These are phyloP conservation scores for Leucophenga varia DNA, from an alignment of 1,140 invertebrate species.

Conservation along the genomic window DNA sequence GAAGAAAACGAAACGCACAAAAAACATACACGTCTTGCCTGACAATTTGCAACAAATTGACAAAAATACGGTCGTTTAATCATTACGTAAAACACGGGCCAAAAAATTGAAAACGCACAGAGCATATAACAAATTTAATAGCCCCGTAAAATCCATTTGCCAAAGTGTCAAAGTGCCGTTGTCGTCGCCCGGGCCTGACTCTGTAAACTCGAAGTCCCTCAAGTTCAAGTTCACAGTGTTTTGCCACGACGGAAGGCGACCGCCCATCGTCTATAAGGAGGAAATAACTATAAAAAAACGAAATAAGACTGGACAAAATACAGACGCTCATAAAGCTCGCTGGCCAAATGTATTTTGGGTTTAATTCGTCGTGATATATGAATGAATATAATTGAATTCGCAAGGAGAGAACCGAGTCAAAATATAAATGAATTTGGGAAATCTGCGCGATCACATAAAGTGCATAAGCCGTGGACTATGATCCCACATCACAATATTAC, in stretches of 20 bases:
- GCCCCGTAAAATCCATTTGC: constrained; percentile 26
- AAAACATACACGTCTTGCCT: constrained; percentile 21
- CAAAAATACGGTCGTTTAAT: constrained; percentile 49
- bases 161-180: constrained; percentile 41
- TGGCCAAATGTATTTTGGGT: not conserved
- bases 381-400: constrained; percentile 17
- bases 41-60: constrained; percentile 52
- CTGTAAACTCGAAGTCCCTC: constrained; percentile 23
- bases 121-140: constrained; percentile 23
- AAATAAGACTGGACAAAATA: not conserved
- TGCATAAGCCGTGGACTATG: too few relatives aligned
- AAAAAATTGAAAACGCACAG: constrained; percentile 6
- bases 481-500: too few relatives aligned
- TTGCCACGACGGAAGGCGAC: constrained; percentile 6
- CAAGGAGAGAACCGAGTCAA: too few relatives aligned
- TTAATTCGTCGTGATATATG: constrained; percentile 16
- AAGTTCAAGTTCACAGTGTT: constrained; percentile 40
- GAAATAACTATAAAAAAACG: not conserved
- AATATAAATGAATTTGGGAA: too few relatives aligned
- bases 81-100: constrained; percentile 42
- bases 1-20: constrained; percentile 7
- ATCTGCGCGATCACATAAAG: too few relatives aligned
- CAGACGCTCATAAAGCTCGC: not conserved
- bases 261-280: constrained; percentile 12
- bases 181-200: constrained; percentile 10